phyloP scores from a whole-genome alignment of 2,888 invertebrate genomes.

The Limnephilus auricula region DNA sequence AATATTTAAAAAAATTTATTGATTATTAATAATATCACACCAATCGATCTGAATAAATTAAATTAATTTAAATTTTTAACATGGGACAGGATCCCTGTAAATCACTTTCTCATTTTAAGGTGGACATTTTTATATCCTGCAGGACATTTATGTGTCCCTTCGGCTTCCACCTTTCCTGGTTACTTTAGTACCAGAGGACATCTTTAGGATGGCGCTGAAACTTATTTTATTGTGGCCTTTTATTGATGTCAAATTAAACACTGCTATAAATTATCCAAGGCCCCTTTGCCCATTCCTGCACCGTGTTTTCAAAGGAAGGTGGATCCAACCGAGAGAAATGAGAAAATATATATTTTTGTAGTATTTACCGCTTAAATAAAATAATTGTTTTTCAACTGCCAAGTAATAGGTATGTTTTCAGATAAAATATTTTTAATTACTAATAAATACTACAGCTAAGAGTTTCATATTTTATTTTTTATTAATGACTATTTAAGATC shows the following conservation, averaged over 20 bases:
- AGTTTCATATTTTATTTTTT: too few relatives aligned
- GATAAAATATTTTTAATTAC: too few relatives aligned
- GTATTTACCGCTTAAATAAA: too few relatives aligned
- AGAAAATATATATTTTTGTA: neutral
- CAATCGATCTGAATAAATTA: neutral
- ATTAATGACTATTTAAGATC: too few relatives aligned
- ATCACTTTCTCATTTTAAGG: conserved; percentile 38
- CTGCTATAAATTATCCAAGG: conserved; percentile 44
- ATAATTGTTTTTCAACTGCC: too few relatives aligned
- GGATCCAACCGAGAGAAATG: neutral
- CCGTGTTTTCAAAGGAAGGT: neutral
- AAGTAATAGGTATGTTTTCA: too few relatives aligned
- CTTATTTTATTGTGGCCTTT: conserved; percentile 57
- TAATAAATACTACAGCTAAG: too few relatives aligned
- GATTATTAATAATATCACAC: neutral
- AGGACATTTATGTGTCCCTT: conserved; percentile 11
- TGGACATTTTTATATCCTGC: conserved; percentile 9
- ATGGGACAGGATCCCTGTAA: neutral
- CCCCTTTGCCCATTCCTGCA: neutral
- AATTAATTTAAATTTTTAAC: neutral
- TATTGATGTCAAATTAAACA: conserved; percentile 57
- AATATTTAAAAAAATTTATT: neutral
- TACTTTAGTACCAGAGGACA: neutral
- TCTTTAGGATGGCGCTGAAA: conserved; percentile 53
- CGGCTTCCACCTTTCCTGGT: conserved; percentile 36